Conservation (phyloP, 2,888 invertebrate genomes). For the Zelleria hepariella region DNA sequence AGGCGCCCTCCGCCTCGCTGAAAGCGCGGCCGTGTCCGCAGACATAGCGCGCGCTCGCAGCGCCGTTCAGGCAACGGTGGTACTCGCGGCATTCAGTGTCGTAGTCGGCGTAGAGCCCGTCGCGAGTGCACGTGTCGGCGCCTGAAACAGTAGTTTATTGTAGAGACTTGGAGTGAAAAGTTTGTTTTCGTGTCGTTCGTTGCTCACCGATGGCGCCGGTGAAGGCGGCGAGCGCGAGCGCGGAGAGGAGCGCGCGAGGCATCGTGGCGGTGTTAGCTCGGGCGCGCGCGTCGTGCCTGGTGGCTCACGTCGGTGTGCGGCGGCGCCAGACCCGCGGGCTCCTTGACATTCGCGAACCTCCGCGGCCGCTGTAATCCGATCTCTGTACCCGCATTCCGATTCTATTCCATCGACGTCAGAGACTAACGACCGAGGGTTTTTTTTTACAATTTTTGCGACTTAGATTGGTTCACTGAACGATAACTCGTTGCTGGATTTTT, state of each 20-base stretch:
- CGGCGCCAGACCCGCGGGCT: slow-evolving; percentile 35
- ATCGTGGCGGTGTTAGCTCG: background rate
- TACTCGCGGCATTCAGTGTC: slow-evolving; percentile 58
- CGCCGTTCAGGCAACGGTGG: slow-evolving; percentile 47
- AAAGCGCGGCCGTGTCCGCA: slow-evolving; percentile 54
- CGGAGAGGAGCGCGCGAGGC: background rate
- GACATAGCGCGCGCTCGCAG: slow-evolving; percentile 36
- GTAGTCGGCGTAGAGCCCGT: slow-evolving; percentile 61
- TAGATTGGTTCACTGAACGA: background rate
- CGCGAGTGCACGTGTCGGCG: slow-evolving; percentile 31
- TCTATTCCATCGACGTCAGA: background rate
- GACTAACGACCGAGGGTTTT: background rate
- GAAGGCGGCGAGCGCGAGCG: slow-evolving; percentile 15
- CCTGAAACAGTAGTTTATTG: background rate
- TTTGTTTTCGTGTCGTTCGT: background rate
- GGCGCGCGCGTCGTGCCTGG: slow-evolving; percentile 16
- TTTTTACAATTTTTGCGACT: background rate
- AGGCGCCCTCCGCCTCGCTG: slow-evolving; percentile 53
- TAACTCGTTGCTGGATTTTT: background rate
- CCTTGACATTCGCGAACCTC: slow-evolving; percentile 68
- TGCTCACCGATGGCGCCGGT: slow-evolving; percentile 1
- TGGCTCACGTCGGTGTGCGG: slow-evolving; percentile 9
- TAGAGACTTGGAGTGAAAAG: background rate
- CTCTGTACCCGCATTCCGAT: slow-evolving; percentile 23
- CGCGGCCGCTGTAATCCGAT: slow-evolving; percentile 37